Evolutionary conservation across 2,797 vertebrate species (phyloP), one percentile per base, ranked within the genome.

Genomic region (Pantherophis alleghaniensis): DNA sequence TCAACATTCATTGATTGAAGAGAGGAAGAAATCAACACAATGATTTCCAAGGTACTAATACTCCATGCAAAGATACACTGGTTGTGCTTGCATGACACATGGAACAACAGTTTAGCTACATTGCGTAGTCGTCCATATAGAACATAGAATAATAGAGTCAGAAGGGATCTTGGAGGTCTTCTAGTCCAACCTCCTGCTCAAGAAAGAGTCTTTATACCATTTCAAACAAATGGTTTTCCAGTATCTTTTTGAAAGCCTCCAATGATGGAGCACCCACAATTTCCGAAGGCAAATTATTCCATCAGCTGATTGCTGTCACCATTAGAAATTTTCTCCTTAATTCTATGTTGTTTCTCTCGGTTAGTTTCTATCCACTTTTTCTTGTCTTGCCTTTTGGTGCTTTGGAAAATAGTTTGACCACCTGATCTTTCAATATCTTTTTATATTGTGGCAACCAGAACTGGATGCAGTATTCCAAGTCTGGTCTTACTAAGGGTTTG

Each of bases 1-100:
- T 61, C 42, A 86, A 22, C 18, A 24, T 94, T 47, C 90, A 74
- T 74, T 92, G 94, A 74, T 56, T 95, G 93, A 96, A 94, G 28
- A 92, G 1, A 1, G 28, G 1, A 20, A 26, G 91, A 92, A 92
- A 56, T 86, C 87, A 95, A 59, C 93, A 74, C 60, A 91, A 14
- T 89, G 20, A 89, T 95, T 56, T 89, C 28, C 92, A 37, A 37
- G 86, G 3, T 42, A 95, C 0, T 57, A 94, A 94, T 94, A 22
- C 10, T 18, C n/a, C 9, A 12, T 74, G 63, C 28, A 37, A 57
- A n/a, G 53, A 90, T 24, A 61, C 24, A 42, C 7, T 5, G 10
- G 51, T 20, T 37, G 60, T 57, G 53, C 57, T 42, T 89, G 10
- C 2, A 7, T 61, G 53, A 47, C 24, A 42, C 86, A 32, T 3